Conservation (phyloP, 2,113 vertebrate genomes). For the Poeciliopsis prolifica region DNA sequence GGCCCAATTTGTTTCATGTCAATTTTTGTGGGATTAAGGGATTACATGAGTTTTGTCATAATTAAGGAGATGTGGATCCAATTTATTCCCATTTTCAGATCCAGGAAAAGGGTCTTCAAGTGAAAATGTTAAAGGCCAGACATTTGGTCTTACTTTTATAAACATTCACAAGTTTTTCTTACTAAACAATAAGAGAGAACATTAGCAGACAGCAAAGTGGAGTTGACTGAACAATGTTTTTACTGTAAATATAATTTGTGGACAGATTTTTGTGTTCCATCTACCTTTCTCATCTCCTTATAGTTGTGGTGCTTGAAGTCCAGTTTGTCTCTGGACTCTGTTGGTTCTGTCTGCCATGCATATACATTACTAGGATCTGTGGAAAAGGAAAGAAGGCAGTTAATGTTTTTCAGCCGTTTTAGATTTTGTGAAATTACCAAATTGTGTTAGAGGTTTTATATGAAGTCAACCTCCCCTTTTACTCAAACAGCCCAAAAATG, state of each 20-base stretch:
- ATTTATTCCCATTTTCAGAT: neutral
- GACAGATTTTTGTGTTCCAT: neutral
- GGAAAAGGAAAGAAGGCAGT: neutral
- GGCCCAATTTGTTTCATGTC: neutral
- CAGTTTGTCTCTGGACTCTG: slow-evolving; percentile 80
- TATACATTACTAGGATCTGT: slow-evolving; percentile 86
- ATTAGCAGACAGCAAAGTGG: neutral
- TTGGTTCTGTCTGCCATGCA: slow-evolving; percentile 76
- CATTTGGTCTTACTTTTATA: neutral
- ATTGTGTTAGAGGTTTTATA: neutral
- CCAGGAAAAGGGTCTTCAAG: neutral
- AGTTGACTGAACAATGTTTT: no score
- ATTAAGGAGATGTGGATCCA: neutral
- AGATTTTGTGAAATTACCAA: no score
- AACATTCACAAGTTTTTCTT: neutral
- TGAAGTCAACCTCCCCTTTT: no score
- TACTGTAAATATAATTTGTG: neutral
- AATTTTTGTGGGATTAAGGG: no score
- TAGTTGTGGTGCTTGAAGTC: slow-evolving; percentile 96
- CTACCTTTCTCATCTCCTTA: slow-evolving; percentile 95
- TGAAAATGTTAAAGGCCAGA: neutral
- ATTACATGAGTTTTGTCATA: neutral
- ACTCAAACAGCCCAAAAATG: no score
- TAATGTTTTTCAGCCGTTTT: no score
- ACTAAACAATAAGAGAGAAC: neutral